Percentiles rank a stretch among this genome's conserved stretches.
phyloP scores from a whole-genome alignment of 1,140 invertebrate species.

The Ceratina calcarata region DNA sequence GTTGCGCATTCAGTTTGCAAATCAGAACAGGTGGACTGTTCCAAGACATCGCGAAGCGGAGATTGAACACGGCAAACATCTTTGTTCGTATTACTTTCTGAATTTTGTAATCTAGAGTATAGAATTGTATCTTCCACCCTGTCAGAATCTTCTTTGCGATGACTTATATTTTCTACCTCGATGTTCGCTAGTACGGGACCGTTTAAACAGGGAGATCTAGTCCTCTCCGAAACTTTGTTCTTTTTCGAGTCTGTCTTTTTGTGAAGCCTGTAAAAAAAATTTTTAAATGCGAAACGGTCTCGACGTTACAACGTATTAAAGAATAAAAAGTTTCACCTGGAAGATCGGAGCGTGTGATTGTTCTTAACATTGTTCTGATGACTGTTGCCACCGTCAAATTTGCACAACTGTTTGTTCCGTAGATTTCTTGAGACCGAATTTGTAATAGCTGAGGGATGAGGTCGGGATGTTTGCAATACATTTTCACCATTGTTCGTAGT shows the following conservation, averaged over 20 bases:
- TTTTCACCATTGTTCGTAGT: slow-evolving; percentile 73
- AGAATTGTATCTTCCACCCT: slow-evolving; percentile 63
- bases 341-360: slow-evolving; percentile 75
- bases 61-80: slow-evolving; percentile 53
- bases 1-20: slow-evolving; percentile 35
- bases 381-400: slow-evolving; percentile 59
- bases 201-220: slow-evolving; percentile 50
- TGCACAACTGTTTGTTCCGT: slow-evolving; percentile 74
- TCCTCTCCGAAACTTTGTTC: slow-evolving; percentile 61
- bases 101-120: slow-evolving; percentile 65
- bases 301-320: neutral
- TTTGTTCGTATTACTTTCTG: slow-evolving; percentile 57
- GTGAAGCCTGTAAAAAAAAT: slow-evolving; percentile 63
- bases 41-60: slow-evolving; percentile 20
- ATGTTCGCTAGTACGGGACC: slow-evolving; percentile 45
- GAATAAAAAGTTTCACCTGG: slow-evolving; percentile 65
- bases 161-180: slow-evolving; percentile 55
- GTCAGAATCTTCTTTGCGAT: slow-evolving; percentile 72
- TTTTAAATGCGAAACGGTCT: neutral
- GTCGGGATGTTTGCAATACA: slow-evolving; percentile 66
- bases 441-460: slow-evolving; percentile 66
- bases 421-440: slow-evolving; percentile 74
- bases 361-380: slow-evolving; percentile 69
- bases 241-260: slow-evolving; percentile 72
- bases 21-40: slow-evolving; percentile 19